Conservation (phyloP, 2,113 vertebrate genomes). For the Menidia beryllina region DNA sequence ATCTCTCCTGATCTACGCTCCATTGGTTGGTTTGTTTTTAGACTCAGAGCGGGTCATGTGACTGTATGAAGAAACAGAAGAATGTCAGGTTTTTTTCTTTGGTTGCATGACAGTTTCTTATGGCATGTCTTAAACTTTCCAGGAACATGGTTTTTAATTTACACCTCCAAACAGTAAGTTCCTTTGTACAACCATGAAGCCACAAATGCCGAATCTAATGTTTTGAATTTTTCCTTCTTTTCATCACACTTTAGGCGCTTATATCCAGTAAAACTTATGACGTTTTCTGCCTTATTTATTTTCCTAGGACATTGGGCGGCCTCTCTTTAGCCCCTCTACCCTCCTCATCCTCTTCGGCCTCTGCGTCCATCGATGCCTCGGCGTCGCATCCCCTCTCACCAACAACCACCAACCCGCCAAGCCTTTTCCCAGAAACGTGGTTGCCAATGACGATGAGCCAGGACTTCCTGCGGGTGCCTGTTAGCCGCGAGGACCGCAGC, state of each 20-base stretch:
- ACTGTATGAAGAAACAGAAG: no score
- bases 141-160: background rate
- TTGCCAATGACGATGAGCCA: constrained; percentile 92
- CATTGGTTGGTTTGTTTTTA: background rate
- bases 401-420: constrained; percentile 82
- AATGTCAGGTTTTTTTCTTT: background rate
- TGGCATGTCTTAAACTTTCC: background rate
- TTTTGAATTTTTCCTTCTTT: background rate
- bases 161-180: background rate
- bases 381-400: constrained; percentile 82
- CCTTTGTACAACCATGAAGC: background rate
- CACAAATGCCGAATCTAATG: no score
- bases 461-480: constrained; percentile 98
- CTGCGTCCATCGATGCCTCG: constrained; percentile 74
- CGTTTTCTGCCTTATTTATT: background rate
- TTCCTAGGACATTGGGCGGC: constrained; percentile 88
- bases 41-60: background rate
- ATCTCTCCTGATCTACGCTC: background rate
- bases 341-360: constrained; percentile 71
- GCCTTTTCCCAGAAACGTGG: constrained; percentile 97
- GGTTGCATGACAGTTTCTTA: background rate
- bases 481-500: constrained; percentile 94
- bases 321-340: constrained; percentile 71
- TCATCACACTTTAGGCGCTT: background rate
- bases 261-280: constrained; percentile 1